These are phyloP conservation scores for Synanthedon myopaeformis DNA, from an alignment of 2,888 invertebrate species.

Conservation along the genomic window DNA sequence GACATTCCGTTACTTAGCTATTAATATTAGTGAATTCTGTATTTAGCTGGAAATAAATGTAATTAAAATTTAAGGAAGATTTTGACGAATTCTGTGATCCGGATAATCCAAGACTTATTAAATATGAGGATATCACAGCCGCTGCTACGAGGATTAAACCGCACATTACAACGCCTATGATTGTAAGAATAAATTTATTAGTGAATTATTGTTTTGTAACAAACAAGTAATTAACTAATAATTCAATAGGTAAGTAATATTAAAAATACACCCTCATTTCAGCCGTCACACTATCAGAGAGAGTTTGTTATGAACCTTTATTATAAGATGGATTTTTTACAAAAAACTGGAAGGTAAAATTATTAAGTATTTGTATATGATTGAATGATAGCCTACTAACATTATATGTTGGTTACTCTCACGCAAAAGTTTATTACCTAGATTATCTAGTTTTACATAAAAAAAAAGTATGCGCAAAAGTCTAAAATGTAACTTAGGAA, in stretches of 20 bases:
- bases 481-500: no score
- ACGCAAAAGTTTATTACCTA: no score
- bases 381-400: no score
- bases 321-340: conserved; percentile 37
- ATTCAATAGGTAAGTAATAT: neutral
- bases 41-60: neutral
- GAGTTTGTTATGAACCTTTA: conserved; percentile 30
- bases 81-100: conserved; percentile 54
- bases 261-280: conserved; percentile 7
- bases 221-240: neutral
- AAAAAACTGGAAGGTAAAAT: conserved; percentile 35
- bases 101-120: conserved; percentile 36
- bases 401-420: no score
- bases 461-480: no score
- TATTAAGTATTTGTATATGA: neutral
- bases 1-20: no score
- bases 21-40: no score
- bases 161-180: conserved; percentile 31
- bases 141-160: conserved; percentile 26
- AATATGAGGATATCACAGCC: conserved; percentile 31
- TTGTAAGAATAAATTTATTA: conserved; percentile 22
- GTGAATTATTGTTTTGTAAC: neutral
- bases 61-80: conserved; percentile 35
- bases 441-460: no score
- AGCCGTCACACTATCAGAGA: conserved; percentile 38